Evolutionary conservation across 2,797 vertebrate genomes (phyloP), one percentile per base, ranked within the genome.

Genomic region (Cyclura pinguis): DNA sequence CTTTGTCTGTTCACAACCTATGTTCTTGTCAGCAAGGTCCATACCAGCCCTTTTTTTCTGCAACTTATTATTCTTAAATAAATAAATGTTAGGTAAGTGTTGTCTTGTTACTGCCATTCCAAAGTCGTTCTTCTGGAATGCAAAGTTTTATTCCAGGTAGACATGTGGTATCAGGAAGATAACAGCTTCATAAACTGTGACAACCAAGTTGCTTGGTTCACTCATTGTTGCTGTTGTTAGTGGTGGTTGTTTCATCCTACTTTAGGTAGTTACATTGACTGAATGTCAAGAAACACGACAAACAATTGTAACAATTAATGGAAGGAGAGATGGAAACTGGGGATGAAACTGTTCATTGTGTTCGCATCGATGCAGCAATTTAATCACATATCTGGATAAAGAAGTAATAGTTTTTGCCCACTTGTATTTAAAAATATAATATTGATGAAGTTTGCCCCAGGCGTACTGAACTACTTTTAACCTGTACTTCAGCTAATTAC

Each of bases 401-500:
- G 8, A 62, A 50, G 74, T 78, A 87, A 73, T 77, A 57, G 20
- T 85, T 89, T 88, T 92, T 93, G n/a, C 78, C 90, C 86, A 81
- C 95, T 87, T 88, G 90, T 91, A 87, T 57, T 0, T 94, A 88
- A 92, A 93, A 93, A 67, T 85, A 84, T 88, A 95, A 83, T 73
- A 89, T 93, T 90, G 91, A 35, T 89, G 76, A 93, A 86, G 87
- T 93, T 95, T 82, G 87, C 93, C 47, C 12, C 80, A 80, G 89
- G 89, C 35, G 52, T 50, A 62, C 47, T 86, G 50, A 42, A 18
- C 69, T 82, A 93, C 92, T 95, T 95, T 96, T 95, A 94, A 92
- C 91, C 94, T 95, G 57, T 92, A 90, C 91, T 93, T 96, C 91
- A 94, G 86, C 85, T 95, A 93, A 96, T 94, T 95, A 94, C 90